A percentile compares a stretch with the other conserved stretches of the same genome.
phyloP scores from a whole-genome alignment of 2,888 invertebrate genomes.

The Synergus umbraculus region DNA sequence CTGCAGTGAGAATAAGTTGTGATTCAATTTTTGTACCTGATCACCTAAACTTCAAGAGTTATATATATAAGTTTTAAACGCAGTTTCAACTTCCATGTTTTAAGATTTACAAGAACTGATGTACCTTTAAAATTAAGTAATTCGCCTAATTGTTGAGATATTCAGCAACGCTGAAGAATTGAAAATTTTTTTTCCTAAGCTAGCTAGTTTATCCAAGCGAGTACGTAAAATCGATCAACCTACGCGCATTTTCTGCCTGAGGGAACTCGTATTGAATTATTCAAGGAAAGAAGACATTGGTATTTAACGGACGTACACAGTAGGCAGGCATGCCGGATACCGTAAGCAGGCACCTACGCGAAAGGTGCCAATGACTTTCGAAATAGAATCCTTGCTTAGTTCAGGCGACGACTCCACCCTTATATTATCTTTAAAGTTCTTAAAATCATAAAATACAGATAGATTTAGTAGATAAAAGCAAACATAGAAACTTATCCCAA shows the following conservation, averaged over 20 bases:
- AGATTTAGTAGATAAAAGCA: neutral
- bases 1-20: neutral
- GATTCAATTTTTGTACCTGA: neutral
- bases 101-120: too few species aligned
- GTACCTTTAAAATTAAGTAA: neutral
- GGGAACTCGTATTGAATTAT: conserved; percentile 52
- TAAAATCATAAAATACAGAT: neutral
- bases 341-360: conserved; percentile 57
- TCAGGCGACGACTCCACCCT: neutral
- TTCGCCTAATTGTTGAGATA: neutral
- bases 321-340: conserved; percentile 50
- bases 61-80: neutral
- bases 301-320: conserved; percentile 64
- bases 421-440: neutral
- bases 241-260: conserved; percentile 44
- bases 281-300: conserved; percentile 63
- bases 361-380: conserved; percentile 63
- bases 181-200: neutral
- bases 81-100: neutral
- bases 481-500: neutral
- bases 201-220: neutral
- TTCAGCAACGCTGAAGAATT: neutral
- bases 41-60: neutral
- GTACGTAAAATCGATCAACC: conserved; percentile 41
- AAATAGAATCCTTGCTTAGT: conserved; percentile 48